Base-by-base conservation (phyloP, 2,888 invertebrate genomes). In the Andrena hattorfiana region DNA sequence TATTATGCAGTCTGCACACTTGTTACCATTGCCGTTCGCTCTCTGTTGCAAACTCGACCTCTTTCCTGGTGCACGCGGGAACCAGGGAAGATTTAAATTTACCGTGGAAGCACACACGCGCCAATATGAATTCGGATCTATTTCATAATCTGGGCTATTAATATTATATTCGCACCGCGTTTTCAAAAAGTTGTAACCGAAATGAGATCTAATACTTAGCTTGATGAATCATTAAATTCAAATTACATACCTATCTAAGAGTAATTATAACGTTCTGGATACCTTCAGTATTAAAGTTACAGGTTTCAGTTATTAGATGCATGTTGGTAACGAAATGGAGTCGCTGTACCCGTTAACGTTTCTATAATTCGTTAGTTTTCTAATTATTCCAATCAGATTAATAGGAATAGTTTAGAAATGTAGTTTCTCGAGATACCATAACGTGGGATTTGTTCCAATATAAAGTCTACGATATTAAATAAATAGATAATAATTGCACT, bases 11-110 rank as follows among this genome's bases (percentile, higher is more conserved):
- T 73, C 81, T 76, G 80, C 69, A 63, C 71, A 67, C 77, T 70
- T 72, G 79, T 85, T 83, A 77, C 68, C 80, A 63, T 10, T 70
- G 30, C 67, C 62, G 30, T 71, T 63, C 30, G 30, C 26, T 32
- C 32, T 28, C 49, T n/a, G 42, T 26, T 35, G 35, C 82, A 83
- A 79, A 83, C 86, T 71, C 67, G 23, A 51, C 49, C 71, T 62
- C 72, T 67, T 62, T 79, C 62, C 64, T 77, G 71, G 66, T 70
- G 77, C 83, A 78, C 77, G 68, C 80, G 59, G 62, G 63, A 79
- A 88, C 83, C 83, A 86, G 86, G 85, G 79, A 76, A 83, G 88
- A 88, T 88, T 85, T 83, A 86, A 88, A 88, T 88, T 86, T 83
- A 78, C 85, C 79, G 80, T 74, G 66, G 66, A 62, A 56, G 71